A percentile compares a stretch with the other conserved stretches of the same genome.
Conservation (phyloP, 2,113 vertebrate species). For the Alethe castanea region DNA sequence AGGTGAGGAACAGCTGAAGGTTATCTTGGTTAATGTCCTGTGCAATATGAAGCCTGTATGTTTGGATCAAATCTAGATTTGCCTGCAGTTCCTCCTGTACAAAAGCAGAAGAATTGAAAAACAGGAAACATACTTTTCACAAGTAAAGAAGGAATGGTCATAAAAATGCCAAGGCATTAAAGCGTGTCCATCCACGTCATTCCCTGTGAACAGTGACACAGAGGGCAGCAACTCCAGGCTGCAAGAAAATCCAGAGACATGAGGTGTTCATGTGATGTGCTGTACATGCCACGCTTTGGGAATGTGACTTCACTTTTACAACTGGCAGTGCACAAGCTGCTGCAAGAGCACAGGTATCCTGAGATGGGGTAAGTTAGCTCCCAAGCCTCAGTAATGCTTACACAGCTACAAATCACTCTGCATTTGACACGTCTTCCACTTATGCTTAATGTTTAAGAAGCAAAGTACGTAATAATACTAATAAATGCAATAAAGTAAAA, state of each 20-base stretch:
- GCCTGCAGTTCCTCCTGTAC: conserved; percentile 89
- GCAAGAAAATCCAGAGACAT: background rate
- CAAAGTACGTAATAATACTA: background rate
- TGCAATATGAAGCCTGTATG: conserved; percentile 89
- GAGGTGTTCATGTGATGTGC: background rate
- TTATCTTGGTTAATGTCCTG: conserved; percentile 96
- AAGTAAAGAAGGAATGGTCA: background rate
- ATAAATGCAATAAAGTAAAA: background rate
- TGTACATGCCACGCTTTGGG: background rate
- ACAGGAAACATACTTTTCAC: background rate
- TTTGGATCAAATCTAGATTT: conserved; percentile 91
- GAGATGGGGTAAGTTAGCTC: background rate
- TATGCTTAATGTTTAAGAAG: background rate
- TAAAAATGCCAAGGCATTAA: background rate
- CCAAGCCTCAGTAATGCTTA: background rate
- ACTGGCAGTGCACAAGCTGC: background rate
- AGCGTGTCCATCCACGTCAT: rapidly evolving
- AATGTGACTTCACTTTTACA: background rate
- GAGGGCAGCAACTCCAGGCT: background rate
- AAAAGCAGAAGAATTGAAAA: background rate
- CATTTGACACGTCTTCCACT: background rate
- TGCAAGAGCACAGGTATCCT: background rate
- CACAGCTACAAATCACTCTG: background rate
- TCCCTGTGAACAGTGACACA: background rate
- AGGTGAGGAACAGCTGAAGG: conserved; percentile 86